These are phyloP conservation scores for Ptilonorhynchus violaceus DNA, from an alignment of 2,113 vertebrate genomes.

Conservation along the genomic window DNA sequence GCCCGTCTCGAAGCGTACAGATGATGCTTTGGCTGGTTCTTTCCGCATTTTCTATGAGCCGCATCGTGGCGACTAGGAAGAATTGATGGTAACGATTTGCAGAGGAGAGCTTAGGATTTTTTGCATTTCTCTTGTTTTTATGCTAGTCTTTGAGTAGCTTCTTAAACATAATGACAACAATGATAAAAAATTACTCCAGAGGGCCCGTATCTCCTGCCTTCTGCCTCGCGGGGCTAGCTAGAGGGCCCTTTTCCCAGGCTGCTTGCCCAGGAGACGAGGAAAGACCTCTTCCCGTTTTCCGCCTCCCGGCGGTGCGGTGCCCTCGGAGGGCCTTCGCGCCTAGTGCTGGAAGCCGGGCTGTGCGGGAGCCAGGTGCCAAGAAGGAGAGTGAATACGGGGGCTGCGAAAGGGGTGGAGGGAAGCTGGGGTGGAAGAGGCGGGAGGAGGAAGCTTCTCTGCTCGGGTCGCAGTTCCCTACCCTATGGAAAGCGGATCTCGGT, in stretches of 20 bases:
- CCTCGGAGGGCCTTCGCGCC: neutral
- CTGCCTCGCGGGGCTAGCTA: neutral
- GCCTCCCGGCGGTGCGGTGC: neutral
- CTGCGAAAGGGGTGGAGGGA: neutral
- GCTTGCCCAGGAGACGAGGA: no score
- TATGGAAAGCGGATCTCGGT: neutral
- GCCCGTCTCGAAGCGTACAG: neutral
- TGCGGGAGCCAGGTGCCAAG: neutral
- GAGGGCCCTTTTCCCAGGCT: neutral
- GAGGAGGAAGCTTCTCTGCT: neutral
- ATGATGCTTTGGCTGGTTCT: neutral
- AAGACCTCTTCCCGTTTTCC: neutral
- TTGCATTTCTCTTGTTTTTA: neutral
- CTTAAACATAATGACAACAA: neutral
- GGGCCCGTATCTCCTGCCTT: neutral
- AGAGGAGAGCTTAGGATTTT: neutral
- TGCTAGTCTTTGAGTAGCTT: neutral
- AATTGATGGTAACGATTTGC: neutral
- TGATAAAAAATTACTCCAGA: neutral
- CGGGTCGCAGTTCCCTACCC: neutral
- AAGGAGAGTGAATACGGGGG: rapidly evolving
- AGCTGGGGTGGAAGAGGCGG: neutral
- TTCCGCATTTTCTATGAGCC: neutral
- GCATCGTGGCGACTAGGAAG: neutral
- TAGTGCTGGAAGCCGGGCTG: neutral